Percentiles rank a stretch among this genome's conserved stretches.
phyloP scores from a whole-genome alignment of 2,797 vertebrate species.

The Manis pentadactyla region DNA sequence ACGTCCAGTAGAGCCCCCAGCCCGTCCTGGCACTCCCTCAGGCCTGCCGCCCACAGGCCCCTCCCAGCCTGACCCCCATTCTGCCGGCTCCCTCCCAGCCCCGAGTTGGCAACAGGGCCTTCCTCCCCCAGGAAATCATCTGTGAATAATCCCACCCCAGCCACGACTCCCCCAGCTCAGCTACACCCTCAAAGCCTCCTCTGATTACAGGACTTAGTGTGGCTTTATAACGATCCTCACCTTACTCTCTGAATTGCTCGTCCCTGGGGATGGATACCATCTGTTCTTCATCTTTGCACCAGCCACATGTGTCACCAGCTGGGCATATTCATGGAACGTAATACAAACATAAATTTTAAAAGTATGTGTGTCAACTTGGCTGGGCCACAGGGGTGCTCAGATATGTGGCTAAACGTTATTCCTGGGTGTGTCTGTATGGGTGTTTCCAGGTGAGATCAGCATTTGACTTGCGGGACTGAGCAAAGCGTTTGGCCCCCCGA shows the following conservation, averaged over 20 bases:
- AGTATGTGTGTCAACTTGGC: neutral
- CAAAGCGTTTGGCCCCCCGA: neutral
- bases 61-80: too few relatives aligned
- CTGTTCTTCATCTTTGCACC: neutral
- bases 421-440: neutral
- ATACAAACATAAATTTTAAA: neutral
- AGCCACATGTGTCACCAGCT: neutral
- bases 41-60: accelerated
- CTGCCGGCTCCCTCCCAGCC: neutral
- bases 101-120: too few relatives aligned
- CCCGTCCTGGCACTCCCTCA: neutral
- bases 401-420: neutral
- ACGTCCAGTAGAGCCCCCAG: too few relatives aligned
- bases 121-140: neutral
- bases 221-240: neutral
- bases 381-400: neutral
- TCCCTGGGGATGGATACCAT: neutral
- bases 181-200: neutral
- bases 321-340: neutral
- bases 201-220: neutral
- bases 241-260: neutral
- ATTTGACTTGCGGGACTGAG: neutral
- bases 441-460: neutral
- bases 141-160: neutral
- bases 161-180: neutral